phyloP scores from a whole-genome alignment of 2,797 vertebrate genomes.

The Rhabdophis nuchalis region DNA sequence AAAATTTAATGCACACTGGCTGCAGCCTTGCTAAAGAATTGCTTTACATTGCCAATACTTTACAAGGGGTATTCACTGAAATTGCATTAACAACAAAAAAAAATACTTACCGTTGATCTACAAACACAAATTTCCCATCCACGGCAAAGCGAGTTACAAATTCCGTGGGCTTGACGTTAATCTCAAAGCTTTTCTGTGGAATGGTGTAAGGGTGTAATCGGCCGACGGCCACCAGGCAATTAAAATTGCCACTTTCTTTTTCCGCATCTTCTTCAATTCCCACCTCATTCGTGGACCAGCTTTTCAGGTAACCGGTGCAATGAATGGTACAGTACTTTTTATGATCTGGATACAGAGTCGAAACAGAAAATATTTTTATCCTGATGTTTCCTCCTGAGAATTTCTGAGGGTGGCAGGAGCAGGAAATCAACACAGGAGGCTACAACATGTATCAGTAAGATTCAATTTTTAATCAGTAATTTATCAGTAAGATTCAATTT shows the following conservation, averaged over 20 bases:
- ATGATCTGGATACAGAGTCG: conserved; percentile 75
- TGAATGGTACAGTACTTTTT: conserved; percentile 91
- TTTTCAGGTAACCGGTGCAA: conserved; percentile 92
- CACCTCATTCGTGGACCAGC: conserved; percentile 82
- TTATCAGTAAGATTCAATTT: no score
- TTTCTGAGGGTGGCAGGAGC: not conserved
- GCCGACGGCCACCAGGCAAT: conserved; percentile 90
- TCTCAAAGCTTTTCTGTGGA: conserved; percentile 78
- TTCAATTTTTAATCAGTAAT: not conserved
- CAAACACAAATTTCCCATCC: conserved; percentile 95
- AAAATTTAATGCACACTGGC: not conserved
- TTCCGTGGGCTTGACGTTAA: conserved; percentile 86
- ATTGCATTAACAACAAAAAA: not conserved
- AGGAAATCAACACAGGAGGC: not conserved
- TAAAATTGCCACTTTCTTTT: conserved; percentile 81
- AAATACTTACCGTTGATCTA: conserved; percentile 87
- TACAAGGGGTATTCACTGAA: not conserved
- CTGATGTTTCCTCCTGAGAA: not conserved
- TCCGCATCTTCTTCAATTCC: conserved; percentile 79
- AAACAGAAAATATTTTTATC: conserved; percentile 16
- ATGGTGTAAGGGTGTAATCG: conserved; percentile 77
- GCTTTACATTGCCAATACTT: not conserved
- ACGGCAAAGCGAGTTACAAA: conserved; percentile 90
- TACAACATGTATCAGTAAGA: not conserved
- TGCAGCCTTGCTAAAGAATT: not conserved